Conservation (phyloP, 2,797 vertebrate species). For the Takifugu rubripes region DNA sequence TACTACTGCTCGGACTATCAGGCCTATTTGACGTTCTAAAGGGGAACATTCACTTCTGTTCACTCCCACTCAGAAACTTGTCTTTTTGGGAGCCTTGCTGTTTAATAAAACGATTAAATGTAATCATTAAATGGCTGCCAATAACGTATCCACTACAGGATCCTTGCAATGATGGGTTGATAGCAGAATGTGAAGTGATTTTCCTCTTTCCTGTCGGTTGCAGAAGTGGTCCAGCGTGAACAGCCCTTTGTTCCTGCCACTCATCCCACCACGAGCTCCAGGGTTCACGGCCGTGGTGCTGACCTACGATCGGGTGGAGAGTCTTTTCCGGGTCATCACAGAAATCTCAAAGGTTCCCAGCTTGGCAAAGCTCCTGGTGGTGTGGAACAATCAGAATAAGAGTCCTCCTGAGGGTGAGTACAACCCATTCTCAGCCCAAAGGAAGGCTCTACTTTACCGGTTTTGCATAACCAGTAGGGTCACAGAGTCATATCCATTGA, state of each 20-base stretch:
- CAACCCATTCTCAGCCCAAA: not conserved
- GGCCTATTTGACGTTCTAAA: slow-evolving; percentile 21
- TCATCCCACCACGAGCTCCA: slow-evolving; percentile 93
- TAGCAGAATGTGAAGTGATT: slow-evolving; percentile 3
- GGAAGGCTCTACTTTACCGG: not conserved
- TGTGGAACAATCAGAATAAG: slow-evolving; percentile 99
- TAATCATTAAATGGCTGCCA: slow-evolving; percentile 49
- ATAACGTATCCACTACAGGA: slow-evolving; percentile 38
- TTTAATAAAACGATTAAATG: slow-evolving; percentile 38
- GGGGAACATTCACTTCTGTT: not conserved
- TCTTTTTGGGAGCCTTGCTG: slow-evolving; percentile 39
- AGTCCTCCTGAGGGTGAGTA: slow-evolving; percentile 91
- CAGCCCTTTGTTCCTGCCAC: slow-evolving; percentile 94
- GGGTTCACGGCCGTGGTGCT: slow-evolving; percentile 97
- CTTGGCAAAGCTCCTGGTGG: slow-evolving; percentile 91
- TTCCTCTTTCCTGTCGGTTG: slow-evolving; percentile 15
- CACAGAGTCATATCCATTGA: too few species aligned
- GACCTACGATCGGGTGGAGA: slow-evolving; percentile 97
- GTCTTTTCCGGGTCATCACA: slow-evolving; percentile 96
- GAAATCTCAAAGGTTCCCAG: slow-evolving; percentile 98
- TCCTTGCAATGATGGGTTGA: slow-evolving; percentile 42
- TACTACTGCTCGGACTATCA: slow-evolving; percentile 14
- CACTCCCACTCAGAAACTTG: slow-evolving; percentile 25
- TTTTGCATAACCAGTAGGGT: too few species aligned
- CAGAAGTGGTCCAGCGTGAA: slow-evolving; percentile 97